Base-by-base conservation (phyloP, 2,113 vertebrate genomes). In the Tautogolabrus adspersus region DNA sequence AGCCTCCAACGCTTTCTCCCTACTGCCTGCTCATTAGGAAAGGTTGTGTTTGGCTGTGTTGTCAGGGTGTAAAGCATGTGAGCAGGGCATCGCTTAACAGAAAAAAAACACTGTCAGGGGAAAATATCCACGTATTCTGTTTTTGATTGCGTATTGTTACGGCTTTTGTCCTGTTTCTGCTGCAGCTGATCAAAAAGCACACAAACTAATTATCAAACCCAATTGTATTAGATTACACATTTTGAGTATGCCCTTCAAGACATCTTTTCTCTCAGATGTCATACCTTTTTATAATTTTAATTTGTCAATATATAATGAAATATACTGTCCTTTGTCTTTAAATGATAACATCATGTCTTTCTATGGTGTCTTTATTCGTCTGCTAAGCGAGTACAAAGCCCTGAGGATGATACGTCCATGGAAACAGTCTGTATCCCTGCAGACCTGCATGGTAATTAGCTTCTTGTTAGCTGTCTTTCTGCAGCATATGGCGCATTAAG, bases 401-500 rank as follows among this genome's bases (percentile, higher is more conserved):
- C 54, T 64, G 57, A 72, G 83, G 75, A 72, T 64, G 51, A 51
- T 26, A 13, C 23, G 73, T 66, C 84, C 73, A 77, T 79, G 69
- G 81, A 81, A 81, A 73, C 80, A 68, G 2, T 6, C 19, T 54
- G 55, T 52, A 30, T 82, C 72, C 77, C 72, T 79, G 74, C 37
- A 87, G 84, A 80, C 77, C 68, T 78, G 79, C 74, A 86, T 83
- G 67, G 51, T 86, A 88, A 91, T 88, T 72, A 74, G 79, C 23
- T 81, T 67, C 73, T 87, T 68, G 72, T 75, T 82, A 72, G 64
- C 77, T 58, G 82, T 82, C 80, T 72, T 80, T 75, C 75, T 72
- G 19, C 40, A 84, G 55, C 81, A 88, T 91, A 82, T 92, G 84
- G 86, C 42, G 63, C 64, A 68, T 88, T 76, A 85, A 72, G 68